A percentile compares a stretch with the other conserved stretches of the same genome.
phyloP scores from a whole-genome alignment of 2,113 vertebrate species.

The Bathybates hornii region DNA sequence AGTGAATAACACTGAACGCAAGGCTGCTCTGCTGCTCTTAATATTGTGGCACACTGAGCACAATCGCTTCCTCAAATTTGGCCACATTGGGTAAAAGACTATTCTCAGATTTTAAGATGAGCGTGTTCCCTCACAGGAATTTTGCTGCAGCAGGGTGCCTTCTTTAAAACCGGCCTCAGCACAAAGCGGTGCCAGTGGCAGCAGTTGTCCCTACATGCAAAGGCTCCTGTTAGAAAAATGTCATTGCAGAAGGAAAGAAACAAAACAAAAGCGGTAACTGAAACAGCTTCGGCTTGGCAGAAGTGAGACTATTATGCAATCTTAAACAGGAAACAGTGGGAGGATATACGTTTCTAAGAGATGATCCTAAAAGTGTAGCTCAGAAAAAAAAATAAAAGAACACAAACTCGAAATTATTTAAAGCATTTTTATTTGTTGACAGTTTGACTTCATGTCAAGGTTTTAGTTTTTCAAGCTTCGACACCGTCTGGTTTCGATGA shows the following conservation, averaged over 20 bases:
- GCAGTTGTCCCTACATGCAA: not conserved
- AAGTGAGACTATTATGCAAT: slow-evolving; percentile 51
- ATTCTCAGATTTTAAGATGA: not conserved
- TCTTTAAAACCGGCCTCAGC: not conserved
- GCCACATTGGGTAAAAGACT: not conserved
- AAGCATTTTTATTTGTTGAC: not conserved
- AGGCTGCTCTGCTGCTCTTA: not conserved
- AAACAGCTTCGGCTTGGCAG: not conserved
- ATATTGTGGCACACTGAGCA: not conserved
- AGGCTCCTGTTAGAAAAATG: not conserved
- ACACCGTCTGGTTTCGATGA: not conserved
- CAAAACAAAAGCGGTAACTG: not conserved
- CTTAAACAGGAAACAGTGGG: slow-evolving; percentile 42
- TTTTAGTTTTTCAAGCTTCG: not conserved
- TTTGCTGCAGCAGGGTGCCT: not conserved
- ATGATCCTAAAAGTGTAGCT: not conserved
- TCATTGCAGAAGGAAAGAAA: not conserved
- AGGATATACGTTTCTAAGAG: not conserved
- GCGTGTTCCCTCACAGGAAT: not conserved
- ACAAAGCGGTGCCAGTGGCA: not conserved
- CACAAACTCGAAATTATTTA: not conserved
- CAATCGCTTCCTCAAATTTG: not conserved
- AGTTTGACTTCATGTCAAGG: not conserved
- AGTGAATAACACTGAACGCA: not conserved
- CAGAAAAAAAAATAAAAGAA: not conserved